Conservation (phyloP, 2,113 vertebrate genomes). For the Pygathrix nemaeus region DNA sequence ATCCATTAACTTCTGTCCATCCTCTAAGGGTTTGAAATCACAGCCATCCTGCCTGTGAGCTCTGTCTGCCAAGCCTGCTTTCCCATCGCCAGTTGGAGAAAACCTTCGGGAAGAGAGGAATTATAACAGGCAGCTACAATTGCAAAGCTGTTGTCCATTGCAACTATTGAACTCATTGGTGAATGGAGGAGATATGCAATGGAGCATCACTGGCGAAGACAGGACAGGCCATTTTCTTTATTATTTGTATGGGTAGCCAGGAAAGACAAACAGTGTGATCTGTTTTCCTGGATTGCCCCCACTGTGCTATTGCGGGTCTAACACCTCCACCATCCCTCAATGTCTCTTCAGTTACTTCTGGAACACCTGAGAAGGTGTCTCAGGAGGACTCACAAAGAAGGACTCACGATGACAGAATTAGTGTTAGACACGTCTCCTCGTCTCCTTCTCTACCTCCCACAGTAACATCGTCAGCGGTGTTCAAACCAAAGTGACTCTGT, state of each 20-base stretch:
- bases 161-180: neutral
- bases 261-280: neutral
- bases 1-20: neutral
- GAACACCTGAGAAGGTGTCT: neutral
- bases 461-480: too few relatives aligned
- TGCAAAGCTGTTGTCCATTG: neutral
- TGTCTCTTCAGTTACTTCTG: neutral
- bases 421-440: neutral
- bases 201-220: fast-evolving
- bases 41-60: neutral
- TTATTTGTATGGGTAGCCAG: neutral
- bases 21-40: neutral
- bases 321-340: neutral
- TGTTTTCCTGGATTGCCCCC: neutral
- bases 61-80: neutral
- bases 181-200: too few relatives aligned
- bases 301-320: neutral
- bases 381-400: neutral
- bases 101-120: neutral
- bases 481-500: too few relatives aligned
- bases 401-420: neutral
- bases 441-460: neutral
- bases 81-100: neutral
- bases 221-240: neutral
- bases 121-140: neutral